phyloP scores from a whole-genome alignment of 2,113 vertebrate species.

The Dipodomys ordii region DNA sequence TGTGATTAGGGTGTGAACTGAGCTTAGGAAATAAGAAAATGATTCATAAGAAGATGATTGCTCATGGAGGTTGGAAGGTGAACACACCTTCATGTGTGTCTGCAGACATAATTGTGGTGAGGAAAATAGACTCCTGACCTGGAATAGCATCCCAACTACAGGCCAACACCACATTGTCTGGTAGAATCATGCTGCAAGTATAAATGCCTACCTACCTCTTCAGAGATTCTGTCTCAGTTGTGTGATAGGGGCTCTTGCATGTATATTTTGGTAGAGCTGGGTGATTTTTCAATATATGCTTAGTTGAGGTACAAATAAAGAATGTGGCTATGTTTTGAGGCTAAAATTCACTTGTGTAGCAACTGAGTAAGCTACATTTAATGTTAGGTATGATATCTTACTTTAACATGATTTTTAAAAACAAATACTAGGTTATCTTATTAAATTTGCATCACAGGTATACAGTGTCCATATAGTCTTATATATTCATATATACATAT shows the following conservation, averaged over 20 bases:
- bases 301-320: background rate
- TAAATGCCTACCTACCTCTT: background rate
- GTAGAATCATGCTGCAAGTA: background rate
- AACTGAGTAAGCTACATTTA: background rate
- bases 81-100: background rate
- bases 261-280: background rate
- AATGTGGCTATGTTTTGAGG: background rate
- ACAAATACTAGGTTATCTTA: background rate
- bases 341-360: background rate
- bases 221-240: background rate
- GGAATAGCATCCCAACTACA: background rate
- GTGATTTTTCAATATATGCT: background rate
- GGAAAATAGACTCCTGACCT: background rate
- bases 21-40: background rate
- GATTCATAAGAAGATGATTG: background rate
- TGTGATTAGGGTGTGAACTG: background rate
- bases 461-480: background rate
- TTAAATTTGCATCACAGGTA: background rate
- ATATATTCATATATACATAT: no score
- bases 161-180: background rate
- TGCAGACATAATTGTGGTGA: background rate
- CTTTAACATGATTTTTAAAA: constrained; percentile 2
- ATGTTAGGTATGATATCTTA: background rate
- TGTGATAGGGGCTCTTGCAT: background rate
- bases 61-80: background rate